These are phyloP conservation scores for Limnephilus auricula DNA, from an alignment of 2,888 invertebrate genomes.

Conservation along the genomic window DNA sequence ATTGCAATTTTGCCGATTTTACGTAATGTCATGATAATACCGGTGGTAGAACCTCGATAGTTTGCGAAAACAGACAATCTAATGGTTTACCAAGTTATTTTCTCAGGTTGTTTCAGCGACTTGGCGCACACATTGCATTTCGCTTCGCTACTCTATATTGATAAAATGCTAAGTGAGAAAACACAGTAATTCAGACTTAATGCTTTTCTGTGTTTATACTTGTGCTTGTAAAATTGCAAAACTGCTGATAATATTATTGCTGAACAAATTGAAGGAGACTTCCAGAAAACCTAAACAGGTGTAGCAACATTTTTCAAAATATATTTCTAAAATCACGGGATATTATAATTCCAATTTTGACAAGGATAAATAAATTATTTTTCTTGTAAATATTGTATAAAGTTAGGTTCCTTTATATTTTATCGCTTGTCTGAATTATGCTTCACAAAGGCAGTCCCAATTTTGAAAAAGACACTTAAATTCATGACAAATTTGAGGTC, in stretches of 20 bases:
- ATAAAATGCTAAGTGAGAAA: neutral
- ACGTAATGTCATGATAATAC: no score
- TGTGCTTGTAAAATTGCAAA: neutral
- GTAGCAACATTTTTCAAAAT: no score
- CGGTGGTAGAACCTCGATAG: neutral
- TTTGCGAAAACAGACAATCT: neutral
- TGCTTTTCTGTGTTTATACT: neutral
- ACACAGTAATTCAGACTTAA: neutral
- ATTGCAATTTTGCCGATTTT: neutral
- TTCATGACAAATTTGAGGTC: no score
- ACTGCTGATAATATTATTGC: neutral
- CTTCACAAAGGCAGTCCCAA: no score
- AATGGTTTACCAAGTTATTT: neutral
- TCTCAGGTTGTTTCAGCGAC: neutral
- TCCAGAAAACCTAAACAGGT: no score
- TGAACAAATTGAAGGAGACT: neutral
- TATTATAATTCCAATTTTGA: no score
- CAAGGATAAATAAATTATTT: no score
- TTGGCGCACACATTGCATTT: neutral
- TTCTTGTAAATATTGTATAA: no score
- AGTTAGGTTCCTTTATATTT: no score
- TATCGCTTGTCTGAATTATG: no score
- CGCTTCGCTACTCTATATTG: neutral
- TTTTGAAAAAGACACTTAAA: no score
- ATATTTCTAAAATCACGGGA: no score